Evolutionary conservation across 2,888 invertebrate species (phyloP), one percentile per base, ranked within the genome.

Genomic region (Dorcus hopei): DNA sequence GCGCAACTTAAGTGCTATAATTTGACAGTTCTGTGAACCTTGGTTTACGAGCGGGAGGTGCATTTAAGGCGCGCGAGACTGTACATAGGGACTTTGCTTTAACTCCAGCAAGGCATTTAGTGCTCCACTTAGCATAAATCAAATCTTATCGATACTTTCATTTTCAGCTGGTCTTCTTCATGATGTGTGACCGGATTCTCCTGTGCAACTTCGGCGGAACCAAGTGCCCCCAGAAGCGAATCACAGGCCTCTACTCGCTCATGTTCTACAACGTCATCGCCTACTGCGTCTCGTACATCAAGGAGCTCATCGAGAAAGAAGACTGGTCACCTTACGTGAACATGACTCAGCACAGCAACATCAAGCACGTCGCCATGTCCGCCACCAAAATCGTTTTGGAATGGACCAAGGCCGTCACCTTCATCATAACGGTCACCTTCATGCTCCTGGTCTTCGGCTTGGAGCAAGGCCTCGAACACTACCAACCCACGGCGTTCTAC

Each of bases 181-280:
- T 87, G 65, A 82, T 89, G 54, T 89, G 89, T 72, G 90, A 90
- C 70, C 81, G 85, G 23, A 81, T 87, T 38, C 78, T 90, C 38
- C 72, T 76, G 11, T 82, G 83, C 72, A 83, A 79, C 67, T 77
- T 65, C 55, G 75, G 74, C 52, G 80, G 69, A 73, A 79, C 64
- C 77, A 82, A 68, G 55, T 76, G 77, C 55, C 75, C 74, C 0
- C 73, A 76, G 50, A 78, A 78, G 62, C 72, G 74, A 55, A 81
- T 89, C 42, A 89, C 89, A 1, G 86, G 87, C 45, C 82, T 91
- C 23, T 91, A 91, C 77, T 88, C 90, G 0, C 80, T 91, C 14
- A 88, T 91, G 87, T 90, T 91, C 79, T 91, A 90, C 82, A 91
- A 91, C 76, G 90, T 90, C 6, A 81, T 90, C 63, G 87, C 90